Percentiles rank a stretch among this genome's conserved stretches.
Evolutionary conservation across 2,113 vertebrate species (phyloP).

Genomic region (Bubo bubo): DNA sequence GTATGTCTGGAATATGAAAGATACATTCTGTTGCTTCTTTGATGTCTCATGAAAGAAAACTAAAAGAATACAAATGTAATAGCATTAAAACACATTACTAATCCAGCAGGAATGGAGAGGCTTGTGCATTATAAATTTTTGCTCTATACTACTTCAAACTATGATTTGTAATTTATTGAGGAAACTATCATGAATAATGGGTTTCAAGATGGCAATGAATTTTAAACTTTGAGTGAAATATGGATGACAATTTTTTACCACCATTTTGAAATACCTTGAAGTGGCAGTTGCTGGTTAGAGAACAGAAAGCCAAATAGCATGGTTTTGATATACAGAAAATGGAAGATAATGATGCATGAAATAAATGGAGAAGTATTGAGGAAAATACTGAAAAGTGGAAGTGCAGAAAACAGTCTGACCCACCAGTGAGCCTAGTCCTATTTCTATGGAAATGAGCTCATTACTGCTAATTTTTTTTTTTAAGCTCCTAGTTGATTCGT

Average conservation of each 20-base stretch:
- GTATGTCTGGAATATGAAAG: conserved; percentile 23
- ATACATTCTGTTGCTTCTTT: conserved; percentile 23
- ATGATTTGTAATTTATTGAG: not conserved
- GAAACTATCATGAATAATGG: not conserved
- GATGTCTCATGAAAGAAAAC: conserved; percentile 42
- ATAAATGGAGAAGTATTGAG: conserved; percentile 30
- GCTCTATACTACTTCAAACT: not conserved
- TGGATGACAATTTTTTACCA: not conserved
- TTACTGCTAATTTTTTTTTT: conserved; percentile 62
- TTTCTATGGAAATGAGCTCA: conserved; percentile 74
- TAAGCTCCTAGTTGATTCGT: conserved; percentile 60
- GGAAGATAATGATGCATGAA: conserved; percentile 49
- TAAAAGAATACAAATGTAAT: conserved; percentile 10
- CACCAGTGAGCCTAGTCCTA: conserved; percentile 26
- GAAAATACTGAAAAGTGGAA: conserved; percentile 13
- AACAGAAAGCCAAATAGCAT: not conserved
- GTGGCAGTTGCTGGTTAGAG: not conserved
- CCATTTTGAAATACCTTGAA: not conserved
- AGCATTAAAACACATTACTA: conserved; percentile 6
- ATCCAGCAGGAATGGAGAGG: not conserved
- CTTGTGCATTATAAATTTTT: not conserved
- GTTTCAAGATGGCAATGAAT: not conserved
- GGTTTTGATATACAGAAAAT: not conserved
- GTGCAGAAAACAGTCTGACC: conserved; percentile 52
- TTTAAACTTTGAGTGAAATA: not conserved